Base-by-base conservation (phyloP, 2,113 vertebrate species). In the Boleophthalmus pectinirostris region DNA sequence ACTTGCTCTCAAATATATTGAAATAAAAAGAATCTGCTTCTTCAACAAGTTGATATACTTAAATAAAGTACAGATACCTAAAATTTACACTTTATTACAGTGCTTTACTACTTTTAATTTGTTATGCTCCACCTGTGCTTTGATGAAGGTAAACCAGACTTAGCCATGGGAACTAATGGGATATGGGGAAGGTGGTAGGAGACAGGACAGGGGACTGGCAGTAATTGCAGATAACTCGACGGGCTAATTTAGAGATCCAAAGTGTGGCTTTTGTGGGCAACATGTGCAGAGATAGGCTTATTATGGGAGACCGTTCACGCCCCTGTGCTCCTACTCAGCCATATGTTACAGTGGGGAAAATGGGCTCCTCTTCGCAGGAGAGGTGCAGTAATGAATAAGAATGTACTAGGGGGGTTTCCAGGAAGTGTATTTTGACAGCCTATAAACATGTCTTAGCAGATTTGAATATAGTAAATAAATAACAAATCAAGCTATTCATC, bases 181-280 rank as follows among this genome's bases (percentile, higher is more conserved):
- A 73, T 89, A 91, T 83, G 82, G 86, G 72, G n/a, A 75, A 74
- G 35, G 46, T 74, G 51, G 20, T 73, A 15, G 53, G 84, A 83
- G 71, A 72, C 68, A 76, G 81, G 82, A 86, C 72, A 88, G 82
- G 84, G 82, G 83, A 84, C 89, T 80, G 73, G 83, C 70, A 72
- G 75, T 88, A 89, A 91, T 92, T 90, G 89, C 81, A 51, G 4
- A 10, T 67, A 83, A 75, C 89, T 79, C 78, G 66, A 33, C 79
- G 58, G 76, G 33, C 66, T 85, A 79, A 90, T 90, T 88, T 80
- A 76, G 80, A 7, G 23, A 80, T 53, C 38, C 76, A 75, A 49
- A 64, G 24, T 64, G 80, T 68, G 74, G 74, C 82, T 80, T 85
- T 90, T 84, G 86, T 88, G 83, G 70, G 63, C 24, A 68, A 66